These are phyloP conservation scores for Camelus bactrianus DNA, from an alignment of 2,113 vertebrate species.

Conservation along the genomic window DNA sequence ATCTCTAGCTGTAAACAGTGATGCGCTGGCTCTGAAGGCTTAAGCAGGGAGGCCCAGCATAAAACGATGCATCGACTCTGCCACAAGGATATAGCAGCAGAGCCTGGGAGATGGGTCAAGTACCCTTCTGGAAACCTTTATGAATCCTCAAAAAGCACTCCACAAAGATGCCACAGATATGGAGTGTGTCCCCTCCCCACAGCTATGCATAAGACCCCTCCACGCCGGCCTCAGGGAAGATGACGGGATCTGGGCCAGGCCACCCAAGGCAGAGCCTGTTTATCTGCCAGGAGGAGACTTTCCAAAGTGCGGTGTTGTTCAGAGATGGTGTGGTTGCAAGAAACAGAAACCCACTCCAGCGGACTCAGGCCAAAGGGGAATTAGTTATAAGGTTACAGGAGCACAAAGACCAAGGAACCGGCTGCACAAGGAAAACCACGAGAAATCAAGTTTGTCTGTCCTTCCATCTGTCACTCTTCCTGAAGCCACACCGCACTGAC, in stretches of 20 bases:
- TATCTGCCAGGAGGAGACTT: background rate
- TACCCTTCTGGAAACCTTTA: background rate
- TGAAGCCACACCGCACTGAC: background rate
- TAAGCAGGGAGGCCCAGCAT: background rate
- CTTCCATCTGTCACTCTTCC: background rate
- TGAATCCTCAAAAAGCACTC: background rate
- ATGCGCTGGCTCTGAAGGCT: background rate
- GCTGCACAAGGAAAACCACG: background rate
- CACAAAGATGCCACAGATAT: background rate
- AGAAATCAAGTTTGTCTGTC: background rate
- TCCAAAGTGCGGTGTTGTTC: background rate
- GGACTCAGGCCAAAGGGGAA: background rate
- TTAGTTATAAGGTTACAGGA: background rate
- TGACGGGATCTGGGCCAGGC: background rate
- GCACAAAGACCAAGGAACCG: no score
- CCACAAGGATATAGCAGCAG: no score
- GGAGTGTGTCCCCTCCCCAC: background rate
- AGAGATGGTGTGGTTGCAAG: background rate
- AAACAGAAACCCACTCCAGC: background rate
- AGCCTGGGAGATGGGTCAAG: background rate
- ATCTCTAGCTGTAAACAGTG: background rate
- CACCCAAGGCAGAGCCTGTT: background rate
- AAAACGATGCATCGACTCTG: fast-evolving
- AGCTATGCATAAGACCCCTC: background rate
- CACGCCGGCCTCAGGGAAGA: background rate